Percentiles rank a stretch among this genome's conserved stretches.
Conservation (phyloP, 2,888 invertebrate genomes). For the Homarus gammarus region DNA sequence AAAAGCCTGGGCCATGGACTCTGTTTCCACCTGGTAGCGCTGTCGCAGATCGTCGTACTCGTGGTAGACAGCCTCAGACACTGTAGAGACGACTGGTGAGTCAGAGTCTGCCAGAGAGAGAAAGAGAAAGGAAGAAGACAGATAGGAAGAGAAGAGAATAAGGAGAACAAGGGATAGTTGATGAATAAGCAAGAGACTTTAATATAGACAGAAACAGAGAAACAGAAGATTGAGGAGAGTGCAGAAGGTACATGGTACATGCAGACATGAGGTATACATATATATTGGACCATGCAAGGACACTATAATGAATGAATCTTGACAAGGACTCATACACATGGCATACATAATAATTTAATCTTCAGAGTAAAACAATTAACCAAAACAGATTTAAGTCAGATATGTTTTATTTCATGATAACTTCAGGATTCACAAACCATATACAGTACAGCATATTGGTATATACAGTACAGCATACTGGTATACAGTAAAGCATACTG, state of each 20-base stretch:
- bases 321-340: neutral
- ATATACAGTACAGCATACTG: no score
- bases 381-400: no score
- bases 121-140: conserved; percentile 34
- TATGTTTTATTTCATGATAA: no score
- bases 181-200: neutral
- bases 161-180: conserved; percentile 12
- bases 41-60: conserved; percentile 88
- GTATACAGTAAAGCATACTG: no score
- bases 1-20: conserved; percentile 84
- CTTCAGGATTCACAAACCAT: no score
- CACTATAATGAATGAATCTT: neutral
- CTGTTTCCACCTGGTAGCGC: conserved; percentile 87
- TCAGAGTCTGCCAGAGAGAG: conserved; percentile 34
- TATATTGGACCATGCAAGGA: neutral
- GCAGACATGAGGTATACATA: neutral
- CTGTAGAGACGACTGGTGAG: conserved; percentile 78
- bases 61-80: conserved; percentile 86
- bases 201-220: conserved; percentile 22
- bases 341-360: no score
- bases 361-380: no score
- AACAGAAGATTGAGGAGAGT: neutral
- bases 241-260: neutral
- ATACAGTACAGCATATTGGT: no score
- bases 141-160: conserved; percentile 10